Conservation (phyloP, 2,888 invertebrate genomes). For the Nemurella pictetii region DNA sequence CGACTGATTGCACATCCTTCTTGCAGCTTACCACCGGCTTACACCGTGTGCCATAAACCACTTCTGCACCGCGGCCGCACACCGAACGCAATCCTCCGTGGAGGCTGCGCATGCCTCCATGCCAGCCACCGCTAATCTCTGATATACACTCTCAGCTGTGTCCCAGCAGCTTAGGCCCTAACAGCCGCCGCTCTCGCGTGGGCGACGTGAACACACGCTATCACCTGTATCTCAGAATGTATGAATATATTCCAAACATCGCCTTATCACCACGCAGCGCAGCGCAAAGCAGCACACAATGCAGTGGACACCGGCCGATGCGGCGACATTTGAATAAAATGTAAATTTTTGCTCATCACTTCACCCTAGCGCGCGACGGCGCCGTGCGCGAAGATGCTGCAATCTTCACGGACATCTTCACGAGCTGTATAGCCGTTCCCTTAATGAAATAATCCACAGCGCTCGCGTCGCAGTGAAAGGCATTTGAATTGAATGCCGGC, state of each 20-base stretch:
- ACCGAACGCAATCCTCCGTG: not conserved
- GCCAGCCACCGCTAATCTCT: not conserved
- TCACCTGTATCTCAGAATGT: not conserved
- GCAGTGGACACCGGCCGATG: not conserved
- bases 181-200: too few species aligned
- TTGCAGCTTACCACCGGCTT: not conserved
- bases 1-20: not conserved
- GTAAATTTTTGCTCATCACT: not conserved
- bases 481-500: slow-evolving; percentile 11
- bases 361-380: not conserved
- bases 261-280: not conserved
- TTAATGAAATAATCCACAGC: slow-evolving; percentile 21
- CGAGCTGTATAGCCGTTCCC: not conserved
- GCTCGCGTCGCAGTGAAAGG: slow-evolving; percentile 8
- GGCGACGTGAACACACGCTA: not conserved
- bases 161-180: not conserved
- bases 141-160: not conserved
- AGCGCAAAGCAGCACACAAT: too few species aligned
- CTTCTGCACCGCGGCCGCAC: not conserved
- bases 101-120: not conserved
- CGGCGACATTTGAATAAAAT: not conserved
- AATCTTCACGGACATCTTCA: not conserved
- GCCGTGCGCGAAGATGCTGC: too few species aligned
- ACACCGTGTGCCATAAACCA: not conserved
- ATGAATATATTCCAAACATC: not conserved